Conservation (phyloP, 23 tunicate species). For the Phallusia fumigata region DNA sequence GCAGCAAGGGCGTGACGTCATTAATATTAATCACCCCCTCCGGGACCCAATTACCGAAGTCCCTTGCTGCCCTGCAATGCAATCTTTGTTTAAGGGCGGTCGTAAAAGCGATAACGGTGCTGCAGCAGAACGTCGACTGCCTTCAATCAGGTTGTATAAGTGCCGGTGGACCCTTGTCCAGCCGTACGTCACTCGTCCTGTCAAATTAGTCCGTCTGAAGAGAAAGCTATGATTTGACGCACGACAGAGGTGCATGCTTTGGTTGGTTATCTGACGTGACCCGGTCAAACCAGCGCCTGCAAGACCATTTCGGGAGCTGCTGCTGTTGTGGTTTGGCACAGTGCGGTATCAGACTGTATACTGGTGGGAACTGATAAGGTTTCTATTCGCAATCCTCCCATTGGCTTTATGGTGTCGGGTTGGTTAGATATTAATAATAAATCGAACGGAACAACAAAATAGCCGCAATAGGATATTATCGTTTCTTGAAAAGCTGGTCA, state of each 20-base stretch:
- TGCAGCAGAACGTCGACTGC: background rate
- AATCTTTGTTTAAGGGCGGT: slow-evolving; percentile 4
- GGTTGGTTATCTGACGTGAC: background rate
- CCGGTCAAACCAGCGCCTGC: background rate
- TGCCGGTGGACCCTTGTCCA: background rate
- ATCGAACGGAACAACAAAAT: too few relatives aligned
- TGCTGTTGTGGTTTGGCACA: too few relatives aligned
- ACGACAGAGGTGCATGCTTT: background rate
- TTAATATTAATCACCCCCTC: slow-evolving; percentile 7
- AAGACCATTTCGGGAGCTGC: too few relatives aligned
- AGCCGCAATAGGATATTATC: too few relatives aligned
- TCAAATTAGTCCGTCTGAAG: too few relatives aligned
- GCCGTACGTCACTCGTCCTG: background rate
- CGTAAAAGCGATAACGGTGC: background rate
- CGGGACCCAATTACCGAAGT: background rate
- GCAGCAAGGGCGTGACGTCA: background rate
- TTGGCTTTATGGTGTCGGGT: too few relatives aligned
- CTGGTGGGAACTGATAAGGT: too few relatives aligned
- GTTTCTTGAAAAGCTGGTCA: too few relatives aligned
- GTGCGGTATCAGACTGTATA: too few relatives aligned
- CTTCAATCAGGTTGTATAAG: background rate
- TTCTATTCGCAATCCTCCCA: too few relatives aligned
- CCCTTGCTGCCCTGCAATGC: background rate
- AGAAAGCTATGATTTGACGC: background rate
- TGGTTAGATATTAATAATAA: too few relatives aligned